Evolutionary conservation across 92 coral and sea anemone species (phyloP), one percentile per base, ranked within the genome.

Genomic region (Scolanthus callimorphus): DNA sequence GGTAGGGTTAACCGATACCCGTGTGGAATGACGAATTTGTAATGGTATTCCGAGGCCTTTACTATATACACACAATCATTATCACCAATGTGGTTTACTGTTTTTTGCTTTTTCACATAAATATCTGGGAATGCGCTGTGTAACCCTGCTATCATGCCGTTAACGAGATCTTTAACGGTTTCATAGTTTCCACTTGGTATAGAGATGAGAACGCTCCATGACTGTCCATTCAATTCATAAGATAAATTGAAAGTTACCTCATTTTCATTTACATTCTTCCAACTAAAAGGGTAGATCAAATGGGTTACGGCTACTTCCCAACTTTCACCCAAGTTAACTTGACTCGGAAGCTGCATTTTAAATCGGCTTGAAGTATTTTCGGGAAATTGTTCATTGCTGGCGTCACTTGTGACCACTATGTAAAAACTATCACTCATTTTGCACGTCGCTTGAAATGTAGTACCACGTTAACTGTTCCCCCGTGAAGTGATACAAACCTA

Each of bases 241-340:
- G 47, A 45, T 28, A 12, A 26, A 9, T 44, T n/a, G n/a, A n/a
- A n/a, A n/a, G n/a, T n/a, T n/a, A n/a, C n/a, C n/a, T n/a, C 19
- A 31, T 34, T 22, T 4, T 38, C 55, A 0, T 41, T 17, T 0
- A 37, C 60, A 41, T 72, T 72, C 4, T 51, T 45, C 79, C 79
- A 72, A 0, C 63, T 61, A 22, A 41, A 49, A 0, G 80, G 69
- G 38, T 41, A 70, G 19, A 61, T 70, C 20, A 60, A 22, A 9
- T 39, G 57, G 4, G 70, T 41, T 58, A 73, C 27, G 17, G 55
- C 69, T 2, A 62, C 55, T 20, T 62, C 56, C 58, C 56, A 62
- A 41, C 47, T 55, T 11, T 17, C 56, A 29, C 56, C 49, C 6
- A 26, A 20, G 20, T 48, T 39, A 23, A 49, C 27, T 49, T 63